A percentile compares a stretch with the other conserved stretches of the same genome.
Conservation (phyloP, 2,888 invertebrate species). For the Hemithea aestivaria region DNA sequence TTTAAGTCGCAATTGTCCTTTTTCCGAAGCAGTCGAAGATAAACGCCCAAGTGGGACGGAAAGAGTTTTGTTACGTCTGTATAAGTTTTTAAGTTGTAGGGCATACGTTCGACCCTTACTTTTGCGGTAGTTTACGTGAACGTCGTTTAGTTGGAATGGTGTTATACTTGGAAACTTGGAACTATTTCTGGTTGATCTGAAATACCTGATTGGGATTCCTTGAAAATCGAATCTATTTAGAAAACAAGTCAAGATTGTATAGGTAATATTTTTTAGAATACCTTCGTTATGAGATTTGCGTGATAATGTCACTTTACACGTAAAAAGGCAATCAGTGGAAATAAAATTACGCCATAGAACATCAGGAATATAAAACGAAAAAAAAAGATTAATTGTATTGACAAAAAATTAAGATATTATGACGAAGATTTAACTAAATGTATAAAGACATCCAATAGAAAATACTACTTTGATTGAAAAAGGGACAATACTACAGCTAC, state of each 20-base stretch:
- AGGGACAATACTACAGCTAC: too few relatives aligned
- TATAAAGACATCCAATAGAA: too few relatives aligned
- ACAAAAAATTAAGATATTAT: too few relatives aligned
- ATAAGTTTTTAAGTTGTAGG: constrained; percentile 62
- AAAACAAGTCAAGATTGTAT: constrained; percentile 6
- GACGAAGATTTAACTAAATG: too few relatives aligned
- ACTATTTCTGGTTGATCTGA: constrained; percentile 15
- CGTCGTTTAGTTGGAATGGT: constrained; percentile 18
- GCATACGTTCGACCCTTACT: constrained; percentile 48
- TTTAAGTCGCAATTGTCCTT: constrained; percentile 67
- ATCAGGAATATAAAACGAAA: too few relatives aligned
- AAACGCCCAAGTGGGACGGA: constrained; percentile 65
- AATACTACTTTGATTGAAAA: too few relatives aligned
- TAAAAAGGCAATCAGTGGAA: too few relatives aligned
- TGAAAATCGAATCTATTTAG: constrained; percentile 2
- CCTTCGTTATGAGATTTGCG: too few relatives aligned
- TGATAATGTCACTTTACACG: too few relatives aligned
- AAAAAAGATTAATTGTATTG: too few relatives aligned
- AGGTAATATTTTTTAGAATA: too few relatives aligned
- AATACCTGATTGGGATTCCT: constrained; percentile 8
- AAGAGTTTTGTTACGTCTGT: constrained; percentile 61
- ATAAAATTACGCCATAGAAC: too few relatives aligned
- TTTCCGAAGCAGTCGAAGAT: constrained; percentile 62
- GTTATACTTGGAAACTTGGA: constrained; percentile 15
- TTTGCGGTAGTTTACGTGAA: constrained; percentile 40